A percentile compares a stretch with the other conserved stretches of the same genome.
phyloP scores from a whole-genome alignment of 2,888 invertebrate genomes.

The Pandemis corylana region DNA sequence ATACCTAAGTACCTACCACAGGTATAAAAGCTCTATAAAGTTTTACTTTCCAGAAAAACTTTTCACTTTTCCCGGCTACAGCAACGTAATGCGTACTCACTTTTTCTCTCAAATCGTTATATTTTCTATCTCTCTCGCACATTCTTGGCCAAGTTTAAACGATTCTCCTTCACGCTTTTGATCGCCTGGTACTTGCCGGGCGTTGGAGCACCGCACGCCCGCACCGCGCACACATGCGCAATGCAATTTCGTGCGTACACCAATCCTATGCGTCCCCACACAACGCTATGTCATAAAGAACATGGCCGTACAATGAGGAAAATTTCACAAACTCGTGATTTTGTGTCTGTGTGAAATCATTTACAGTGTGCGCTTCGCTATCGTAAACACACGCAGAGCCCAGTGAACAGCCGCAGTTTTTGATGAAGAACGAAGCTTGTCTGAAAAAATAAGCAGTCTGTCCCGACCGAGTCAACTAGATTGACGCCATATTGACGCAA shows the following conservation, averaged over 20 bases:
- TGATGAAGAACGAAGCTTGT: background rate
- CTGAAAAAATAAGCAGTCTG: slow-evolving; percentile 5
- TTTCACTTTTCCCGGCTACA: slow-evolving; percentile 34
- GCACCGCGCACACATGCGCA: slow-evolving; percentile 82
- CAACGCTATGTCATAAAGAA: slow-evolving; percentile 44
- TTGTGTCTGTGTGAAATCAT: slow-evolving; percentile 25
- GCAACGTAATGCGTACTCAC: slow-evolving; percentile 34
- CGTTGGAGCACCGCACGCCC: slow-evolving; percentile 79
- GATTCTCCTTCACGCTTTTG: slow-evolving; percentile 55
- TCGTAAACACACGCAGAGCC: slow-evolving; percentile 17
- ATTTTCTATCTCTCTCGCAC: slow-evolving; percentile 49
- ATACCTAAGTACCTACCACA: background rate
- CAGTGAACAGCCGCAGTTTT: background rate
- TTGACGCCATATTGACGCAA: background rate
- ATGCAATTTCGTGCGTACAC: slow-evolving; percentile 50
- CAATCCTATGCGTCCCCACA: slow-evolving; percentile 53
- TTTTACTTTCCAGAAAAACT: slow-evolving; percentile 31
- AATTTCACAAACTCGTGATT: slow-evolving; percentile 19
- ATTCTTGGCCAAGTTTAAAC: slow-evolving; percentile 44
- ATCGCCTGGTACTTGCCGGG: slow-evolving; percentile 79
- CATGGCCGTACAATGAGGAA: slow-evolving; percentile 27
- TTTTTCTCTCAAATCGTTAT: slow-evolving; percentile 42
- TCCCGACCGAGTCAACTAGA: background rate
- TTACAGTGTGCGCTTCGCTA: slow-evolving; percentile 12
- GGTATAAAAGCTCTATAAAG: background rate